These are phyloP conservation scores for Telmatochromis bifrenatus DNA, from an alignment of 2,113 vertebrate genomes.

Conservation along the genomic window DNA sequence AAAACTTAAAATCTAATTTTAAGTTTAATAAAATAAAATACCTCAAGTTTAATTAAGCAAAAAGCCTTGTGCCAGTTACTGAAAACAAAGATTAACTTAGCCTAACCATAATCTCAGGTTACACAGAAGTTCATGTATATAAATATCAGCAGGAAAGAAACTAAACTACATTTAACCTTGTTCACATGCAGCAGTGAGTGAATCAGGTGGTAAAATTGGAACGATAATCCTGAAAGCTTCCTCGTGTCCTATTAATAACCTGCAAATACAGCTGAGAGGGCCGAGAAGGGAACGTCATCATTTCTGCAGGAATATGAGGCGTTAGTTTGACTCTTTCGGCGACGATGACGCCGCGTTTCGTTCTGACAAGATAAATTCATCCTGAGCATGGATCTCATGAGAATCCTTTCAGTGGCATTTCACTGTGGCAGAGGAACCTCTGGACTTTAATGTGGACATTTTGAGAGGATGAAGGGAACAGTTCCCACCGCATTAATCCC, in stretches of 20 bases:
- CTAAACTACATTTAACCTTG: neutral
- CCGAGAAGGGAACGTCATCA: neutral
- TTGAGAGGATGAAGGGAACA: neutral
- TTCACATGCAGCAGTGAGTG: neutral
- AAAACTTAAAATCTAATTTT: neutral
- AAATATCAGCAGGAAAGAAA: neutral
- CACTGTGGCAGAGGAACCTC: neutral
- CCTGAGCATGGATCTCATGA: neutral
- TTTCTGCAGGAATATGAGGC: neutral
- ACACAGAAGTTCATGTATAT: neutral
- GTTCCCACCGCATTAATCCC: neutral
- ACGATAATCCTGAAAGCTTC: neutral
- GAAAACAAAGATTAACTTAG: neutral
- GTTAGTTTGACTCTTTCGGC: neutral
- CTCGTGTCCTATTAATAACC: neutral
- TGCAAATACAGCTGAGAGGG: neutral
- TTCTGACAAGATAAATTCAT: neutral
- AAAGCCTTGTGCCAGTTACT: neutral
- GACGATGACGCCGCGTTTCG: fast-evolving
- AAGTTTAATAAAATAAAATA: neutral
- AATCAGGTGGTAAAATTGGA: neutral
- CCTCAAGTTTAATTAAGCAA: neutral
- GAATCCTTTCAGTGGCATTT: neutral
- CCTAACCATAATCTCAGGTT: neutral
- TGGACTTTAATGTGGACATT: neutral